These are phyloP conservation scores for Alectura lathami DNA, from an alignment of 2,113 vertebrate species.

Conservation along the genomic window DNA sequence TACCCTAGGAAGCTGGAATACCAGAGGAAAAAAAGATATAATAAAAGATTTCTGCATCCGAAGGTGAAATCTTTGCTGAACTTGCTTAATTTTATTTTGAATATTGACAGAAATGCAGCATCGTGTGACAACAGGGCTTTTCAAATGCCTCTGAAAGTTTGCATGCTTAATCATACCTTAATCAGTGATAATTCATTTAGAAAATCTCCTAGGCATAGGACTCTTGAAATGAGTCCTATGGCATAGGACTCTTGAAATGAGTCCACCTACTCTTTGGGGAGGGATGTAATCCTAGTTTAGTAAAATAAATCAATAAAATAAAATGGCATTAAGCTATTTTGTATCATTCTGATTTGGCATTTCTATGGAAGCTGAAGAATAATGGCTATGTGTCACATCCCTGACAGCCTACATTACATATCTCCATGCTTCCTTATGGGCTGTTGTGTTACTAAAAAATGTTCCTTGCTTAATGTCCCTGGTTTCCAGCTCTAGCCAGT, in stretches of 20 bases:
- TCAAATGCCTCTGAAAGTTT: not conserved
- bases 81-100: not conserved
- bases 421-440: not conserved
- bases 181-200: not conserved
- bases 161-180: not conserved
- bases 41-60: not conserved
- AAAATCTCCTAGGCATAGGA: not conserved
- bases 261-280: not conserved
- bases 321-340: not conserved
- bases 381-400: not conserved
- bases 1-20: not conserved
- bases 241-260: too few species aligned
- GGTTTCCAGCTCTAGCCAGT: not conserved
- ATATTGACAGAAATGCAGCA: not conserved
- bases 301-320: too few species aligned
- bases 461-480: not conserved
- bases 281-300: not conserved
- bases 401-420: not conserved
- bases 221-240: not conserved
- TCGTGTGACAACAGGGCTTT: not conserved
- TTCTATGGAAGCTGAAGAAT: not conserved
- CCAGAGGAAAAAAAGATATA: not conserved
- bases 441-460: not conserved
- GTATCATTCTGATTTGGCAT: not conserved
- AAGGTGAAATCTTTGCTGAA: not conserved